Evolutionary conservation across 2,888 invertebrate species (phyloP).

Genomic region (Venusia cambrica): DNA sequence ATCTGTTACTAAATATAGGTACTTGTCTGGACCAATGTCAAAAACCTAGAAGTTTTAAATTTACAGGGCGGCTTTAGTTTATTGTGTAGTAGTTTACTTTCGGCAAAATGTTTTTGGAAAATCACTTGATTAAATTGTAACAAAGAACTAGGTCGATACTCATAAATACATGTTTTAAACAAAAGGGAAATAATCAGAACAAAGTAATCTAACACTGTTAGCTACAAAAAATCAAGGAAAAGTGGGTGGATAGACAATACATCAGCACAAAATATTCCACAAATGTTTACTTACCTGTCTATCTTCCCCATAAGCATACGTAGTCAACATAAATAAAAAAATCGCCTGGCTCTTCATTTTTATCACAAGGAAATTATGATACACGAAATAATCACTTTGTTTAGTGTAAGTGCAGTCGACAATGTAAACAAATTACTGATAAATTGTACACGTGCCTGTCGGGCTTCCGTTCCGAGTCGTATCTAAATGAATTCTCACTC

Average conservation of each 20-base stretch:
- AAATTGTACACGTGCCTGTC: conserved; percentile 45
- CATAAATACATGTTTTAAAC: too few relatives aligned
- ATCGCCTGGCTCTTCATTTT: conserved; percentile 47
- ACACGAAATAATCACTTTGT: conserved; percentile 39
- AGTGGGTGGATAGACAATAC: conserved; percentile 21
- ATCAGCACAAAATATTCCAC: conserved; percentile 3
- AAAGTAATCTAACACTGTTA: too few relatives aligned
- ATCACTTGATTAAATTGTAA: too few relatives aligned
- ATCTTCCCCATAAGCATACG: conserved; percentile 51
- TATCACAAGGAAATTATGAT: conserved; percentile 51
- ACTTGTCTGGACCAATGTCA: too few relatives aligned
- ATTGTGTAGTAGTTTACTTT: too few relatives aligned
- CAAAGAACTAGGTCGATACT: too few relatives aligned
- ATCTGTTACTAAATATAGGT: too few relatives aligned
- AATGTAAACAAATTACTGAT: conserved; percentile 53
- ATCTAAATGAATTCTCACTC: conserved; percentile 11
- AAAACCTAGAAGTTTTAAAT: too few relatives aligned
- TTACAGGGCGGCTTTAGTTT: too few relatives aligned
- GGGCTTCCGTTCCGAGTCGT: conserved; percentile 17
- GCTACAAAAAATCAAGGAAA: conserved; percentile 7
- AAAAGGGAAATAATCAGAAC: too few relatives aligned
- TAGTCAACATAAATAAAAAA: conserved; percentile 44
- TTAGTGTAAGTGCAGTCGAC: conserved; percentile 36
- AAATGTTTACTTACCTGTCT: conserved; percentile 52
- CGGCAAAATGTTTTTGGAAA: too few relatives aligned